Conservation (phyloP, 2,113 vertebrate genomes). For the Solea solea region DNA sequence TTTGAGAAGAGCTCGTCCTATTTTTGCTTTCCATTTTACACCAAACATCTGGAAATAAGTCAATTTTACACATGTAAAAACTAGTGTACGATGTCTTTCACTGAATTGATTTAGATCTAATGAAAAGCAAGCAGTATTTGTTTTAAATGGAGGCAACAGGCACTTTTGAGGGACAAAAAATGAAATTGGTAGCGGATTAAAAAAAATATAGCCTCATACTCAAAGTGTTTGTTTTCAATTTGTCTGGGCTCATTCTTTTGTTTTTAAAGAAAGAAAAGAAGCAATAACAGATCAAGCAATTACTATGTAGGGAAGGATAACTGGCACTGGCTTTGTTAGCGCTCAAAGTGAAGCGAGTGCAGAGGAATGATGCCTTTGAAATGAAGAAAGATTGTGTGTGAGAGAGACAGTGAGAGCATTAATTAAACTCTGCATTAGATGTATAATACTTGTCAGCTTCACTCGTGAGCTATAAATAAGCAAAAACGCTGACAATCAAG, state of each 20-base stretch:
- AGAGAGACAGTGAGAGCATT: slow-evolving; percentile 26
- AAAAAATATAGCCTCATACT: not conserved
- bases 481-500: slow-evolving; percentile 48
- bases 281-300: slow-evolving; percentile 49
- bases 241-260: slow-evolving; percentile 26
- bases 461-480: slow-evolving; percentile 6
- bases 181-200: slow-evolving; percentile 1
- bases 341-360: slow-evolving; percentile 13
- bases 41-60: slow-evolving; percentile 17
- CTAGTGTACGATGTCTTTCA: too few species aligned
- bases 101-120: too few species aligned
- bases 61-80: not conserved
- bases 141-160: not conserved
- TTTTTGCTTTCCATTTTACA: slow-evolving; percentile 48
- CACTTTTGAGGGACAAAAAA: not conserved
- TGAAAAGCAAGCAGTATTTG: too few species aligned
- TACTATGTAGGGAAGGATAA: slow-evolving; percentile 48
- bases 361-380: slow-evolving; percentile 54
- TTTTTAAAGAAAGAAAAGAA: slow-evolving; percentile 16
- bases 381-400: slow-evolving; percentile 27
- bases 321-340: slow-evolving; percentile 27
- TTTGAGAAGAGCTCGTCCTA: slow-evolving; percentile 49
- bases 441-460: slow-evolving; percentile 49
- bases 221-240: slow-evolving; percentile 19
- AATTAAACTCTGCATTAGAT: slow-evolving; percentile 44